Percentiles rank a stretch among this genome's conserved stretches.
phyloP scores from a whole-genome alignment of 2,113 vertebrate species.

The Sisor rabdophorus region DNA sequence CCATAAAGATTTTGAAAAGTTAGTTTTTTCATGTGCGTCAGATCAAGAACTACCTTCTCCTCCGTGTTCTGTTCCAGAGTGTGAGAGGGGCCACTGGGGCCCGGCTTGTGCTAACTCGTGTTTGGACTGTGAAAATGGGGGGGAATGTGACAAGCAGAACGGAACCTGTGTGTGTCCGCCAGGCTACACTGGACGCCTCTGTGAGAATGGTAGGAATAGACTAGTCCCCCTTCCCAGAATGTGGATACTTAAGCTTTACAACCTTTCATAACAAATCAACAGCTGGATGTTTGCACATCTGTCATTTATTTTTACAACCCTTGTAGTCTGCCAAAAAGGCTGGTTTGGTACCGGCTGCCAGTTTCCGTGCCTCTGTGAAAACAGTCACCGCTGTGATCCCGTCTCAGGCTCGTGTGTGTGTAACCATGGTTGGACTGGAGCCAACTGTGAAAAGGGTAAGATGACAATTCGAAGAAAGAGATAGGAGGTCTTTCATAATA shows the following conservation, averaged over 20 bases:
- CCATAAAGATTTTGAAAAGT: too few relatives aligned
- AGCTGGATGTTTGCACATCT: not conserved
- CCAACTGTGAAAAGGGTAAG: slow-evolving; percentile 69
- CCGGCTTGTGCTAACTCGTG: slow-evolving; percentile 74
- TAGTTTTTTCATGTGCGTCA: too few relatives aligned
- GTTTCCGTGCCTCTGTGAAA: slow-evolving; percentile 70
- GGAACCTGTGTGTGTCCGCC: slow-evolving; percentile 70
- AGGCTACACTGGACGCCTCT: slow-evolving; percentile 68
- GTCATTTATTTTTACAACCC: not conserved
- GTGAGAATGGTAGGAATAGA: slow-evolving; percentile 68
- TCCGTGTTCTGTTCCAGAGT: slow-evolving; percentile 61
- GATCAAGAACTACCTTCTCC: not conserved
- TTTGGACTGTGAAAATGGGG: slow-evolving; percentile 64
- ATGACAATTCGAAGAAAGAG: not conserved
- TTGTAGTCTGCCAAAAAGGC: slow-evolving; percentile 67
- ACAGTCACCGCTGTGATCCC: slow-evolving; percentile 67
- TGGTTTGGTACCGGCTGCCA: slow-evolving; percentile 72
- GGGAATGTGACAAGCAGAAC: slow-evolving; percentile 58
- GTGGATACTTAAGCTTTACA: not conserved
- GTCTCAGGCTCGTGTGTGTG: slow-evolving; percentile 70
- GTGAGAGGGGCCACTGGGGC: slow-evolving; percentile 75
- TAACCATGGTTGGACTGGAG: slow-evolving; percentile 69
- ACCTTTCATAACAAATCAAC: not conserved
- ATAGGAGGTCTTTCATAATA: not conserved
- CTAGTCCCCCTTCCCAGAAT: not conserved